Base-by-base conservation (phyloP, 2,888 invertebrate genomes). In the Invenusta paracnida region DNA sequence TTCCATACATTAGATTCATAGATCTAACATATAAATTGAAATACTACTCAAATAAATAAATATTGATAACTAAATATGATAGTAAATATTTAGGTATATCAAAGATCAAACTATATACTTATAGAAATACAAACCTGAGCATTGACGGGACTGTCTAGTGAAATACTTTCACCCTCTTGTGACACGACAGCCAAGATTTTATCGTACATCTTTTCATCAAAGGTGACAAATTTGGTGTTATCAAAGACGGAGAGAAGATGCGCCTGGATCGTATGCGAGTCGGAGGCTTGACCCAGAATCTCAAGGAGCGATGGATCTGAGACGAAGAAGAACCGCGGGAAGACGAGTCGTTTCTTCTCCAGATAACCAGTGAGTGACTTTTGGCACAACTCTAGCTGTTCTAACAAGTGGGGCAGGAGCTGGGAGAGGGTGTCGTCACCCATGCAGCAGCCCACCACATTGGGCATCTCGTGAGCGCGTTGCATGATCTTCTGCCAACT, bases 401-500 rank as follows among this genome's bases (percentile, higher is more conserved):
- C 97, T 92, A 97, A 96, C 23, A 98, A 92, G 93, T 97, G 97
- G 0, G 97, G 97, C 30, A 98, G 92, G 28, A 98, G 93, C 90
- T 97, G 96, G 89, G 95, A 95, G 0, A 98, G 93, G 81, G 96
- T 93, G 92, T 98, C 98, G 90, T 98, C 98, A 2, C 97, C 97
- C 1, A 97, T 96, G 90, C 98, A 98, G 91, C 98, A 98, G 0
- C 95, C 94, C 0, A 98, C 96, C 0, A 98, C 97, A 0, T 97
- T 96, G 0, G 97, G 95, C 0, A 96, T 97, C 91, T 98, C 97
- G 90, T 98, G 97, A 0, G 97, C 97, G 87, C 97, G 93, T 91
- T 96, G 96, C 96, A 96, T 96, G 84, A 98, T 97, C 91, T 97
- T 97, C 91, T 97, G 96, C 98, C 98, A 98, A 0, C 23, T 11